Base-by-base conservation (phyloP, 1,140 invertebrate genomes). In the Procambarus clarkii region DNA sequence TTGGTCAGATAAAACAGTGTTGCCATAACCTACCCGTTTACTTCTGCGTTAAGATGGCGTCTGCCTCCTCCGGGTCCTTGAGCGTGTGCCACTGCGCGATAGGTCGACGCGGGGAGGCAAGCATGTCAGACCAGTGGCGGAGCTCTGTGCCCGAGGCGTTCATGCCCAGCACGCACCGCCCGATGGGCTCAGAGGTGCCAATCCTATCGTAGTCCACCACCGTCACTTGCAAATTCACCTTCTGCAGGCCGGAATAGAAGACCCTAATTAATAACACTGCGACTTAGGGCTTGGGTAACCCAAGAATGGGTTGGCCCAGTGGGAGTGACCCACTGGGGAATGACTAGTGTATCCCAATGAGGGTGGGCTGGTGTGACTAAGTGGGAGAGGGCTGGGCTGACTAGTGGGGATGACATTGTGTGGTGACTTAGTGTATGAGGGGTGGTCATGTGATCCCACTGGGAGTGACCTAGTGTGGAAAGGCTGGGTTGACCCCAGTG, bases 131-230 rank as follows among this genome's bases (percentile, higher is more conserved):
- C 99, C 99, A 99, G 95, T 99, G 99, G 93, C 99, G 97, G 80
- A 99, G 95, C 95, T 99, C 99, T 44, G 98, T 99, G 88, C 99
- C 99, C 92, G 97, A 98, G 93, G 98, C 98, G 95, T 98, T 99
- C 95, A 99, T 99, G 78, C 99, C 99, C 93, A 99, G 96, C 88
- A 99, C 96, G 92, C 98, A 98, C 95, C 99, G 98, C 92, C 99
- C 99, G 94, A 99, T 99, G 34, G 99, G 98, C 95, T 99, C 99
- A 93, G 98, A 99, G 78, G 99, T 99, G 79, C 99, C 99, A 95
- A 99, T 99, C 95, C 99, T 97, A 96, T 99, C 99, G 95, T 99
- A 99, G 95, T 99, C 99, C 94, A 99, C 99, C 93, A 99, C 99
- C 82, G 99, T 99, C 93, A 99, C 97, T 94, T 98, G 97, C 95